These are phyloP conservation scores for Pomatorhinus ruficollis DNA, from an alignment of 2,113 vertebrate species.

Conservation along the genomic window DNA sequence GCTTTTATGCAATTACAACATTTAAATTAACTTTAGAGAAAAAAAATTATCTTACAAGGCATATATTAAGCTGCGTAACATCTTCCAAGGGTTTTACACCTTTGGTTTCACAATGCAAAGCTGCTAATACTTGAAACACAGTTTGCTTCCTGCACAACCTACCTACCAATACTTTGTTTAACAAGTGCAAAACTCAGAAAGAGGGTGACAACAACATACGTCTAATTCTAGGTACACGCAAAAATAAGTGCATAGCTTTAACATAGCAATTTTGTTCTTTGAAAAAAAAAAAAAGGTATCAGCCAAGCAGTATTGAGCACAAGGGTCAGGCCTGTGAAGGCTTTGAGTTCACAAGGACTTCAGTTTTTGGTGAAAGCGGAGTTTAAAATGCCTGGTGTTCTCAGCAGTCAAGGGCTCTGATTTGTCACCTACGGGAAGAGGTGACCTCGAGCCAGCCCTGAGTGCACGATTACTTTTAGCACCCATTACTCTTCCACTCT, in stretches of 20 bases:
- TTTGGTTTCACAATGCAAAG: neutral
- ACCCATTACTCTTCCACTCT: neutral
- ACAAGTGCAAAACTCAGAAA: neutral
- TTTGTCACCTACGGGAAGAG: neutral
- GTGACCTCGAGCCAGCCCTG: neutral
- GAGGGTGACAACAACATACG: neutral
- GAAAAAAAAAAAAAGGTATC: neutral
- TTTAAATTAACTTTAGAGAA: neutral
- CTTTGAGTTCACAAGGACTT: neutral
- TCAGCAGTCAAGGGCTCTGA: neutral
- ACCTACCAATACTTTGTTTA: neutral
- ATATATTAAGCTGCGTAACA: neutral
- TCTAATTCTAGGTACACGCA: neutral
- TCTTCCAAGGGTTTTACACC: conserved; percentile 6
- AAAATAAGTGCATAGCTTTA: conserved; percentile 27
- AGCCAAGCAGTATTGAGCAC: neutral
- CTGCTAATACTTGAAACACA: neutral
- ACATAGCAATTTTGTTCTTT: neutral
- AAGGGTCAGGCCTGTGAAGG: neutral
- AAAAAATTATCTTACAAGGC: neutral
- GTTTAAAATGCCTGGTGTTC: neutral
- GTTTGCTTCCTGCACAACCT: neutral
- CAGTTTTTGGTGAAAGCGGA: neutral
- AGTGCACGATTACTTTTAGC: neutral
- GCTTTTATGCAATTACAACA: neutral